Evolutionary conservation across 2,113 vertebrate species (phyloP).

Genomic region (Seriola aureovittata): DNA sequence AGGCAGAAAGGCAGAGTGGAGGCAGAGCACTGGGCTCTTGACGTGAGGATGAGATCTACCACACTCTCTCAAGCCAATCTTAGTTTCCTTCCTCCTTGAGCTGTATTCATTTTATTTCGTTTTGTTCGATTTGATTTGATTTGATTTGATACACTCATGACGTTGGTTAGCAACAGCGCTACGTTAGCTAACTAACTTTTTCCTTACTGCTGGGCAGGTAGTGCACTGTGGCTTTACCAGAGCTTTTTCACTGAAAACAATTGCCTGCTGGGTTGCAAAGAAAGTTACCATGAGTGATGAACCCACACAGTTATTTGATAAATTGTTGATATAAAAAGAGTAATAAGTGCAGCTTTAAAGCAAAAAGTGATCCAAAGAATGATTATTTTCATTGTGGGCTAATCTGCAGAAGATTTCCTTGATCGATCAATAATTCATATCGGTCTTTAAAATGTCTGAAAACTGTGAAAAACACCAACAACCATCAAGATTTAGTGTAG

Average conservation of each 20-base stretch:
- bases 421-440: not conserved
- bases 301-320: no score
- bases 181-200: not conserved
- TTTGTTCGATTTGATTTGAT: no score
- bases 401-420: not conserved
- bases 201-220: no score
- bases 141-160: not conserved
- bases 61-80: constrained; percentile 7
- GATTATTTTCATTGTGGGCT: no score
- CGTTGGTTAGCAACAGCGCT: not conserved
- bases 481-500: no score
- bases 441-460: not conserved
- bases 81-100: not conserved
- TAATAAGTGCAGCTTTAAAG: not conserved
- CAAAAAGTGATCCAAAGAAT: not conserved
- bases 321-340: not conserved
- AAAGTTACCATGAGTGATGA: not conserved
- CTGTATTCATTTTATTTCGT: not conserved
- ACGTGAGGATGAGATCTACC: constrained; percentile 42
- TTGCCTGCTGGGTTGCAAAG: not conserved
- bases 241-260: not conserved
- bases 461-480: no score
- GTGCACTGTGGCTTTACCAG: not conserved
- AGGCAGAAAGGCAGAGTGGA: constrained; percentile 45
- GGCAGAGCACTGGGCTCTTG: constrained; percentile 8